A percentile compares a stretch with the other conserved stretches of the same genome.
These are phyloP conservation scores for Cephalopachus bancanus DNA, from an alignment of 2,797 vertebrate species.

Conservation along the genomic window DNA sequence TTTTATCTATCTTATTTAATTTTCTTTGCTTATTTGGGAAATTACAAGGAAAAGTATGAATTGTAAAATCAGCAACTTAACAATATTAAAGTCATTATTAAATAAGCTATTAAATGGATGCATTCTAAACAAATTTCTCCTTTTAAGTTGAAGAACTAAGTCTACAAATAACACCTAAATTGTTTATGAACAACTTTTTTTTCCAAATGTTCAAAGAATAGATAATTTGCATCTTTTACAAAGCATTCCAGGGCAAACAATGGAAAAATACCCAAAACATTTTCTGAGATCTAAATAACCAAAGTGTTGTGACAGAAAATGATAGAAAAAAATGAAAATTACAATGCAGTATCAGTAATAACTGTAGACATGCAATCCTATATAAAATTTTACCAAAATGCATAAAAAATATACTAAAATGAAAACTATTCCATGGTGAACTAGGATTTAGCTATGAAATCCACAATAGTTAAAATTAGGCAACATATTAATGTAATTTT, in stretches of 20 bases:
- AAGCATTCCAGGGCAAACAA: slow-evolving; percentile 48
- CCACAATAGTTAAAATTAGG: background rate
- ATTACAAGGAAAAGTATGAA: background rate
- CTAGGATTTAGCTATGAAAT: slow-evolving; percentile 13
- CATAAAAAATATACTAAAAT: slow-evolving; percentile 42
- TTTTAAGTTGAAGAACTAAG: slow-evolving; percentile 52
- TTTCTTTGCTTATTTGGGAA: slow-evolving; percentile 38
- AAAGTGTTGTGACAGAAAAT: background rate
- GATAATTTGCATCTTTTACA: slow-evolving; percentile 36
- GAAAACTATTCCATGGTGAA: background rate
- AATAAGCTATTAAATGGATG: background rate
- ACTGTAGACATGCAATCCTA: background rate
- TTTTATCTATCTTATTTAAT: background rate
- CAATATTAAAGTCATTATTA: background rate
- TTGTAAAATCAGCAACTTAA: background rate
- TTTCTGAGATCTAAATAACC: background rate
- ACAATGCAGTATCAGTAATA: background rate
- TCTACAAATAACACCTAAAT: slow-evolving; percentile 35
- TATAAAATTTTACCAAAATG: background rate
- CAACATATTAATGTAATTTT: background rate
- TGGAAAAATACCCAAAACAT: slow-evolving; percentile 50
- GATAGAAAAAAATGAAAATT: background rate
- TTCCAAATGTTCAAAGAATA: slow-evolving; percentile 61
- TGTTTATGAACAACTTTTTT: slow-evolving; percentile 65
- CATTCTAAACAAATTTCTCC: background rate